These are phyloP conservation scores for Heterodera schachtii DNA, from an alignment of 1,140 invertebrate species.

Conservation along the genomic window DNA sequence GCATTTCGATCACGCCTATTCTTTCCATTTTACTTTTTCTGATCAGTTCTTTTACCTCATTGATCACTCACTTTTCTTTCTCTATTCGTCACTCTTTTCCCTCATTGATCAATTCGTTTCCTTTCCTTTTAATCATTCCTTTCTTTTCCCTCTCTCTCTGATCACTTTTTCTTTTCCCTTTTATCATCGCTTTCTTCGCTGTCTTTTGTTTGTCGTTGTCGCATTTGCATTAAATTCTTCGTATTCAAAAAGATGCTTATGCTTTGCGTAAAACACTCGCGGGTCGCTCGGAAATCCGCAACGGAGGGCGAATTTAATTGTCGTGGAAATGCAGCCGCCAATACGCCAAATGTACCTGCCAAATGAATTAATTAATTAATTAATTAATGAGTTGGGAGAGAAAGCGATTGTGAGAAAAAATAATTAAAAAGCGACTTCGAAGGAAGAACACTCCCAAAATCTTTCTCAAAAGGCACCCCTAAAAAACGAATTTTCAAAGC, in stretches of 20 bases:
- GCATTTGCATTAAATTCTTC: slow-evolving; percentile 45
- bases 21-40: no score
- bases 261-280: slow-evolving; percentile 55
- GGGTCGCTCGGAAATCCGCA: slow-evolving; percentile 62
- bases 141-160: no score
- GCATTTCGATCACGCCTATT: no score
- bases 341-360: slow-evolving; percentile 60
- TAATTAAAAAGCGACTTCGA: no score
- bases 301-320: slow-evolving; percentile 57
- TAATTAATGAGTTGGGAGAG: background rate
- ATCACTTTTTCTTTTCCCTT: background rate
- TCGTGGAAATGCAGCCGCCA: slow-evolving; percentile 50
- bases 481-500: no score
- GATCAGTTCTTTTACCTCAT: no score
- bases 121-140: background rate
- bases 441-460: no score
- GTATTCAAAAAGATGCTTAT: slow-evolving; percentile 61
- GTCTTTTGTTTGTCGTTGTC: background rate
- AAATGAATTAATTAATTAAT: no score
- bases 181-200: background rate
- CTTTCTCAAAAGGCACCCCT: no score
- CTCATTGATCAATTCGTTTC: background rate
- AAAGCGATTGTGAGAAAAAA: no score
- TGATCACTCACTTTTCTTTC: background rate
- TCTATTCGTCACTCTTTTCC: background rate